phyloP scores from a whole-genome alignment of 2,888 invertebrate genomes.

The Argynnis bischoffii region DNA sequence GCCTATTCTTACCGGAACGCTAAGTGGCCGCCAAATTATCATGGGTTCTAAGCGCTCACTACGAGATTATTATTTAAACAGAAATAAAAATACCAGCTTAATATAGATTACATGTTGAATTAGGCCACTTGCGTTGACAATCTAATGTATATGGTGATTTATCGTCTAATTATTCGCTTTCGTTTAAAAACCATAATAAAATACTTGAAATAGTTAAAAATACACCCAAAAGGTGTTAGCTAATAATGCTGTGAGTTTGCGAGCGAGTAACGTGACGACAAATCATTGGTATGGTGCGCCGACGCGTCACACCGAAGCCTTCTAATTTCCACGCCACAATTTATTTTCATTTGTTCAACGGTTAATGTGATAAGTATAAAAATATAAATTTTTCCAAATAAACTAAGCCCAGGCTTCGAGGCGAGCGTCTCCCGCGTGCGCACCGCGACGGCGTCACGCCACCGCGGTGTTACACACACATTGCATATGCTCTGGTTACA shows the following conservation, averaged over 20 bases:
- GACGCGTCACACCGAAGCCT: conserved; percentile 51
- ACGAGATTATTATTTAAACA: conserved; percentile 27
- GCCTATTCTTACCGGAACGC: conserved; percentile 39
- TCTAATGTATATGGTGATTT: conserved; percentile 40
- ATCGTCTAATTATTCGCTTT: conserved; percentile 42
- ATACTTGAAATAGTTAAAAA: conserved; percentile 3
- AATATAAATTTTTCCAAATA: conserved; percentile 50
- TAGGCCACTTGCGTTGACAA: conserved; percentile 46
- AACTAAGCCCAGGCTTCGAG: conserved; percentile 49
- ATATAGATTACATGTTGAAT: conserved; percentile 35
- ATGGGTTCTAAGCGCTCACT: conserved; percentile 29
- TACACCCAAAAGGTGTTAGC: background rate
- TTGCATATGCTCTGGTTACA: conserved; percentile 67
- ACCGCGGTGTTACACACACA: conserved; percentile 57
- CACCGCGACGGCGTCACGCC: conserved; percentile 55
- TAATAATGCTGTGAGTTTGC: background rate
- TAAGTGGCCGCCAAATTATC: conserved; percentile 34
- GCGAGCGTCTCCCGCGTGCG: conserved; percentile 48
- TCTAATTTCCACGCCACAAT: conserved; percentile 25
- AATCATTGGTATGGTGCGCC: conserved; percentile 35
- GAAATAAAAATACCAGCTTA: conserved; percentile 32
- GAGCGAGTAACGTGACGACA: conserved; percentile 38
- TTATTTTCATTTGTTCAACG: conserved; percentile 10
- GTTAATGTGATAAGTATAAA: conserved; percentile 47
- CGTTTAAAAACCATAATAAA: background rate